Conservation (phyloP, 2,113 vertebrate species). For the Cariama cristata region DNA sequence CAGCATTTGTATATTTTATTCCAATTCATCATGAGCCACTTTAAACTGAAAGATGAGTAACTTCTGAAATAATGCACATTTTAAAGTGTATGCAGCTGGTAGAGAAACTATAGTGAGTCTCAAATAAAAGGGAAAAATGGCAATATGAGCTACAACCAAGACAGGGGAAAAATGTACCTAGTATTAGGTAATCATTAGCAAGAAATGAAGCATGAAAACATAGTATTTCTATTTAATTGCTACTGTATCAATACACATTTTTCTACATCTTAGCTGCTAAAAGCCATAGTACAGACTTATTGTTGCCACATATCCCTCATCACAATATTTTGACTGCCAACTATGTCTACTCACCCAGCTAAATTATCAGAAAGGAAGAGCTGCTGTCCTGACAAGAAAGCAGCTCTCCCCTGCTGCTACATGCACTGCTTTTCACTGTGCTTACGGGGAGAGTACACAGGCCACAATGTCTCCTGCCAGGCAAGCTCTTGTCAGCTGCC, state of each 20-base stretch:
- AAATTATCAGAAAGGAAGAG: background rate
- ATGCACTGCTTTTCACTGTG: background rate
- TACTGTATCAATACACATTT: background rate
- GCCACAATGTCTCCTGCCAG: background rate
- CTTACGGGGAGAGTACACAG: background rate
- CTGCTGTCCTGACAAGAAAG: background rate
- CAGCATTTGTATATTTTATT: background rate
- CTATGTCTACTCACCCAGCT: background rate
- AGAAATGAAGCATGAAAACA: background rate
- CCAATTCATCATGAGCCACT: background rate
- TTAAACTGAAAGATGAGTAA: background rate
- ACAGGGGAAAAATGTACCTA: background rate
- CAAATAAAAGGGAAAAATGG: background rate
- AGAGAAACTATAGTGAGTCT: background rate
- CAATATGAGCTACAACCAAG: background rate
- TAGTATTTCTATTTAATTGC: background rate
- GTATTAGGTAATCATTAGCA: conserved; percentile 1
- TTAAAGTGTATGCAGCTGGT: background rate
- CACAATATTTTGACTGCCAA: background rate
- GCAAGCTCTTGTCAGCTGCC: background rate
- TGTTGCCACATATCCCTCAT: background rate
- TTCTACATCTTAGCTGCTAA: background rate
- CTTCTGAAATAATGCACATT: background rate
- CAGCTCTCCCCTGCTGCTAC: background rate
- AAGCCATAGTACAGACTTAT: background rate